Evolutionary conservation across 2,888 invertebrate species (phyloP).

Genomic region (Mylabris sibirica): DNA sequence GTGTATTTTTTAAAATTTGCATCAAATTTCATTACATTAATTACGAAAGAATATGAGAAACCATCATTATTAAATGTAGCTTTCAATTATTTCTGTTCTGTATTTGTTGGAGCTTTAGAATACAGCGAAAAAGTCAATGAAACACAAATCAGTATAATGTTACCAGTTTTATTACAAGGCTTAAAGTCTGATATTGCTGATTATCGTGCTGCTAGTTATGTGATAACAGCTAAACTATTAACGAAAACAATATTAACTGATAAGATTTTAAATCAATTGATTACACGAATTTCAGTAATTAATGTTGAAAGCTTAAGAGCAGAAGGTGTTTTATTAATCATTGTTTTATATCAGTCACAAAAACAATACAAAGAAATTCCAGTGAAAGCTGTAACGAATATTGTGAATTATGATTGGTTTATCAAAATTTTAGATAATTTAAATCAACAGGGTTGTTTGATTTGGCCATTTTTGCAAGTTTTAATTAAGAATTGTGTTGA

Average conservation of each 20-base stretch:
- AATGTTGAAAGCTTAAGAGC: slow-evolving; percentile 64
- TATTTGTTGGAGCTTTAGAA: slow-evolving; percentile 75
- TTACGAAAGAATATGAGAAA: slow-evolving; percentile 69
- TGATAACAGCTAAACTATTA: slow-evolving; percentile 75
- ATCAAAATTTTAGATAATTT: slow-evolving; percentile 64
- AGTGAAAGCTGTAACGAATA: slow-evolving; percentile 63
- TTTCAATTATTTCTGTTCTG: slow-evolving; percentile 82
- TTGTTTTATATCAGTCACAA: slow-evolving; percentile 76
- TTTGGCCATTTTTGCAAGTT: slow-evolving; percentile 66
- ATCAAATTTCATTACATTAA: slow-evolving; percentile 65
- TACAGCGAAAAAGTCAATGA: slow-evolving; percentile 63
- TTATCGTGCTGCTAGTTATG: slow-evolving; percentile 76
- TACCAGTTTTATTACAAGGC: slow-evolving; percentile 77
- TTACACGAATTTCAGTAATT: slow-evolving; percentile 67
- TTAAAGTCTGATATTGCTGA: slow-evolving; percentile 73
- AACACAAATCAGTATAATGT: slow-evolving; percentile 71
- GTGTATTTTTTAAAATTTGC: slow-evolving; percentile 70
- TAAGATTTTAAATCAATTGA: slow-evolving; percentile 67
- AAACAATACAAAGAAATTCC: slow-evolving; percentile 60
- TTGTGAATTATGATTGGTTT: slow-evolving; percentile 63
- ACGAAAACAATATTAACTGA: slow-evolving; percentile 68
- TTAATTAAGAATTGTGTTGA: slow-evolving; percentile 66
- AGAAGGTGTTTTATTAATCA: slow-evolving; percentile 72
- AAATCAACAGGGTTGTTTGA: slow-evolving; percentile 65
- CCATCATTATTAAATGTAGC: slow-evolving; percentile 72